Evolutionary conservation across 2,888 invertebrate species (phyloP).

Genomic region (Theretra japonica): DNA sequence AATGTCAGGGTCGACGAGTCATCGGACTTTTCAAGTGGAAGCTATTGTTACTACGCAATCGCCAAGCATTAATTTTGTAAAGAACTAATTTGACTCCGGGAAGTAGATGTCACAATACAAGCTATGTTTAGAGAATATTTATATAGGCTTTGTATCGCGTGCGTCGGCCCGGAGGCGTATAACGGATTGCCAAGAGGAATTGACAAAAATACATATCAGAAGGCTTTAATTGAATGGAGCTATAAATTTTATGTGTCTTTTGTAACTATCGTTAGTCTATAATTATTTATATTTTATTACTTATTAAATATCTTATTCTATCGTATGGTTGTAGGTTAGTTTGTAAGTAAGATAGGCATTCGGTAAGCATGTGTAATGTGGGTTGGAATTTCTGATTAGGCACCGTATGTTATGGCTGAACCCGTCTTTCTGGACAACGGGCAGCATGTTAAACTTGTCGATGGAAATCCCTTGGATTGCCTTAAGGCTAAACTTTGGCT

Average conservation of each 20-base stretch:
- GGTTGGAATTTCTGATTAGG: slow-evolving; percentile 2
- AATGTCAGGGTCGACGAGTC: background rate
- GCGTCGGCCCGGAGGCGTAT: slow-evolving; percentile 22
- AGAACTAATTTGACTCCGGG: slow-evolving; percentile 14
- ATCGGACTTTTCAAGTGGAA: background rate
- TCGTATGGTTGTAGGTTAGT: background rate
- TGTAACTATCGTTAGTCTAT: slow-evolving; percentile 21
- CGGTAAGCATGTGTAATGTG: background rate
- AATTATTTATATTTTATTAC: slow-evolving; percentile 20
- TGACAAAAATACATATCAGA: slow-evolving; percentile 26
- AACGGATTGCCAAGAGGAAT: slow-evolving; percentile 21
- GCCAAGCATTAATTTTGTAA: slow-evolving; percentile 13
- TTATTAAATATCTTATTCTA: slow-evolving; percentile 2
- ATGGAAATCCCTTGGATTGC: background rate
- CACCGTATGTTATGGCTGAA: background rate
- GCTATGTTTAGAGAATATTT: slow-evolving; percentile 24
- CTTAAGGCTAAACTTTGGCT: background rate
- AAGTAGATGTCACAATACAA: slow-evolving; percentile 8
- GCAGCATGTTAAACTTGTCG: background rate
- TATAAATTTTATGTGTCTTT: slow-evolving; percentile 18
- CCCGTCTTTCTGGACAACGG: background rate
- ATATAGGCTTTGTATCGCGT: slow-evolving; percentile 16
- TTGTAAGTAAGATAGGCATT: background rate
- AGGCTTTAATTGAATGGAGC: slow-evolving; percentile 24
- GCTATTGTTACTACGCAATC: background rate